phyloP scores from a whole-genome alignment of 2,888 invertebrate genomes.

The Trypoxylon attenuatum region DNA sequence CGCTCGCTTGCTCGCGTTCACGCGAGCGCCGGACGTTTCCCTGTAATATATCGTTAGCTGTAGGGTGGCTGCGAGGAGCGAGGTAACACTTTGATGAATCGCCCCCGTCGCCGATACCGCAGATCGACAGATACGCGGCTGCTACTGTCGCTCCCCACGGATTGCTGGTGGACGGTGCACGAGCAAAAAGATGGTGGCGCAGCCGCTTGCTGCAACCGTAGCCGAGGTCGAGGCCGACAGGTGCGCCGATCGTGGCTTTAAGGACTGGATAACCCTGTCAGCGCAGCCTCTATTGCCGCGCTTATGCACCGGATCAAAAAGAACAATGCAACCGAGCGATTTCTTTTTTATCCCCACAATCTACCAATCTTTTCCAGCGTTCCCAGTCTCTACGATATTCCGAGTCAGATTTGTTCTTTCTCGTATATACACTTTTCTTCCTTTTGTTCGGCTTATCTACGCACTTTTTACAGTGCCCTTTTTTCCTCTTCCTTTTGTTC shows the following conservation, averaged over 20 bases:
- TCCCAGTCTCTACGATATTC: no score
- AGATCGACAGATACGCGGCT: constrained; percentile 65
- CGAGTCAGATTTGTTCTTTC: no score
- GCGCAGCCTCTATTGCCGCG: constrained; percentile 25
- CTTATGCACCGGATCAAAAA: constrained; percentile 39
- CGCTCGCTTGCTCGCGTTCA: neutral
- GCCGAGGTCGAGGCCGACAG: constrained; percentile 41
- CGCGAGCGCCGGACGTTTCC: constrained; percentile 37
- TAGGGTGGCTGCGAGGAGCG: constrained; percentile 29
- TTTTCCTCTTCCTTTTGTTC: no score
- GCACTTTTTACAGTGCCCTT: no score
- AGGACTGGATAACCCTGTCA: constrained; percentile 56
- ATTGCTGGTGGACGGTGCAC: constrained; percentile 51
- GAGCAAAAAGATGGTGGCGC: constrained; percentile 49
- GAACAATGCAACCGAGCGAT: constrained; percentile 23
- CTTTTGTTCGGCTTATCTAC: no score
- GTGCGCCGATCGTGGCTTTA: constrained; percentile 50
- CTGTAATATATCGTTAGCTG: constrained; percentile 56
- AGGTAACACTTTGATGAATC: constrained; percentile 62
- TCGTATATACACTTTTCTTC: no score
- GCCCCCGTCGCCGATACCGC: constrained; percentile 64
- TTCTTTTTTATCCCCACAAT: no score
- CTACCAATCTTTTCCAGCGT: no score
- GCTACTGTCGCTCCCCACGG: constrained; percentile 55
- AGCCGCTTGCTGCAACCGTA: no score